Percentiles rank a stretch among this genome's conserved stretches.
phyloP scores from a whole-genome alignment of 1,140 invertebrate species.

The Procambarus virginalis region DNA sequence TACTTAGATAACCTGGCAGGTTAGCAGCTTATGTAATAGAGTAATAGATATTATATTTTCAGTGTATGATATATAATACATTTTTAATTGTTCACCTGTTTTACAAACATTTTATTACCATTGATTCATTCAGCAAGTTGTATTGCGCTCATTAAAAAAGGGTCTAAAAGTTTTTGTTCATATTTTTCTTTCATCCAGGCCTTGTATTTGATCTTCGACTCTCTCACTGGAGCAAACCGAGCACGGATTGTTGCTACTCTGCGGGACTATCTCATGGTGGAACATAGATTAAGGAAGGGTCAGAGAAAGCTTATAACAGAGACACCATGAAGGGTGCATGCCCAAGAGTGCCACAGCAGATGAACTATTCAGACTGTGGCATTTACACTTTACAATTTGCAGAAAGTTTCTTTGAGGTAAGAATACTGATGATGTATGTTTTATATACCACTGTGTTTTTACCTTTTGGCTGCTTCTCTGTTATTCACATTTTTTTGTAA shows the following conservation, averaged over 20 bases:
- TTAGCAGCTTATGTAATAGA: no score
- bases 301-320: slow-evolving; percentile 82
- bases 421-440: neutral
- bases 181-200: slow-evolving; percentile 74
- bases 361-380: slow-evolving; percentile 97
- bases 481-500: no score
- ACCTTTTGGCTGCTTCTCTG: no score
- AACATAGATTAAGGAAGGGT: slow-evolving; percentile 87
- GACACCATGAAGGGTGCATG: slow-evolving; percentile 87
- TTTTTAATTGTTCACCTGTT: no score
- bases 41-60: no score
- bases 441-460: no score
- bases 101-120: no score
- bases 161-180: neutral
- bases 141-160: no score
- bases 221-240: slow-evolving; percentile 86
- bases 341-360: slow-evolving; percentile 95
- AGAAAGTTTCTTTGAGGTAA: slow-evolving; percentile 90
- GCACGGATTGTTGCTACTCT: slow-evolving; percentile 89
- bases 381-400: slow-evolving; percentile 96
- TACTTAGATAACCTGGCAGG: no score
- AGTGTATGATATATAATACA: no score
- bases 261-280: slow-evolving; percentile 90
- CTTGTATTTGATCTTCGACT: slow-evolving; percentile 97
- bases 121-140: no score